Evolutionary conservation across 35 echinoderm and acorn worm species (phyloP), one percentile per base, ranked within the genome.

Genomic region (Nesometra sesokonis): DNA sequence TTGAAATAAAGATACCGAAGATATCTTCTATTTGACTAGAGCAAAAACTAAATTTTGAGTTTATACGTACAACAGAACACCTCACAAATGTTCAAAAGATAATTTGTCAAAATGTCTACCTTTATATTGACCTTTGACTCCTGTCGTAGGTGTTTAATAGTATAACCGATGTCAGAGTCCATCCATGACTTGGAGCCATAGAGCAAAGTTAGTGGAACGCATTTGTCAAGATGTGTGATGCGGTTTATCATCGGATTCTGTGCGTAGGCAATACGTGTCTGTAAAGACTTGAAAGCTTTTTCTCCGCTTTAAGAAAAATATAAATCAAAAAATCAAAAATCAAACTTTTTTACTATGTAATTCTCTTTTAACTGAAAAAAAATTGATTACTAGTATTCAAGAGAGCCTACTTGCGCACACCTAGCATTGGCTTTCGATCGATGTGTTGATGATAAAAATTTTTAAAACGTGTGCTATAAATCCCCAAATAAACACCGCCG

Each of bases 261-360:
- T 17, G 95, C 95, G 89, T 88, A 98, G 29, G 81, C 95, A 1
- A 87, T 78, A 81, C 85, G 88, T 13, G 84, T 40, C 8, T 87
- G 86, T 84, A 98, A 91, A 0, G 90, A 85, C 80, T 98, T 98
- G 84, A 98, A 98, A 15, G 92, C 95, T 76, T 82, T 87, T 77
- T 98, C 95, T 34, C 95, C 95, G 83, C 95, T 98, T 37, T 27
- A 87, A 80, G 32, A 83, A 0, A 93, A 46, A 46, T 35, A 46
- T 86, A 43, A 43, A 43, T 7, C n/a, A 43, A 43, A 7, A 43
- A 43, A 7, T 43, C 15, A 43, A 43, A 7, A 7, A 43, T 43
- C 4, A 15, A 43, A 15, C 38, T 7, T 4, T 43, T 43, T 4
- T 43, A 43, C 38, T 7, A 43, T 4, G 38, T 4, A 57, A 57